Percentiles rank a stretch among this genome's conserved stretches.
Conservation (phyloP, 2,888 invertebrate genomes). For the Sicus ferrugineus region DNA sequence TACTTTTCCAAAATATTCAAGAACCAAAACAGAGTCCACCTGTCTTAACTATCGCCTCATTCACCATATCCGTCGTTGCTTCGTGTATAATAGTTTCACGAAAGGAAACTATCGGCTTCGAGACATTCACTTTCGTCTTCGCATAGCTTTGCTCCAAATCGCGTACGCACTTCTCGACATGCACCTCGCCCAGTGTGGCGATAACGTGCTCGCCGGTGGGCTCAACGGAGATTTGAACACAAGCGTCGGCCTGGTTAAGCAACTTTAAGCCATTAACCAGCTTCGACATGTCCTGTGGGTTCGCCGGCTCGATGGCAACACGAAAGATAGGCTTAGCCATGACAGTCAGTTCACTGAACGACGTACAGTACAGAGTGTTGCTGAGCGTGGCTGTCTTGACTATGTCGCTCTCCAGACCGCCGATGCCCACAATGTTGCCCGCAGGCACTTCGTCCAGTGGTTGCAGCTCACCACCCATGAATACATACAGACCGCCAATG, state of each 20-base stretch:
- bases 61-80: conserved; percentile 84
- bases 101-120: conserved; percentile 95
- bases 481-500: conserved; percentile 81
- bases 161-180: conserved; percentile 92
- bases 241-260: conserved; percentile 86
- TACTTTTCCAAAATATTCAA: not conserved
- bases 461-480: conserved; percentile 93
- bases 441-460: conserved; percentile 80
- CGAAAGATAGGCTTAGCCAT: conserved; percentile 88
- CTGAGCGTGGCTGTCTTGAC: conserved; percentile 91
- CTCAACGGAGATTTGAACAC: conserved; percentile 88
- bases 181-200: conserved; percentile 95
- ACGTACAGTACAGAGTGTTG: conserved; percentile 80
- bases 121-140: conserved; percentile 86
- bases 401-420: conserved; percentile 83
- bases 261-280: conserved; percentile 80
- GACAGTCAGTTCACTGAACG: conserved; percentile 83
- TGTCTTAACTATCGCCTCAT: conserved; percentile 79
- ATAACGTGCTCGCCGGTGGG: conserved; percentile 96
- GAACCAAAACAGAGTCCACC: conserved; percentile 35
- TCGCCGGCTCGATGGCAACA: conserved; percentile 90
- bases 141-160: conserved; percentile 86
- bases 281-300: conserved; percentile 79
- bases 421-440: conserved; percentile 91
- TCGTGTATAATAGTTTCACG: conserved; percentile 89